A percentile compares a stretch with the other conserved stretches of the same genome.
These are phyloP conservation scores for Nowickia ferox DNA, from an alignment of 2,888 invertebrate genomes.

Conservation along the genomic window DNA sequence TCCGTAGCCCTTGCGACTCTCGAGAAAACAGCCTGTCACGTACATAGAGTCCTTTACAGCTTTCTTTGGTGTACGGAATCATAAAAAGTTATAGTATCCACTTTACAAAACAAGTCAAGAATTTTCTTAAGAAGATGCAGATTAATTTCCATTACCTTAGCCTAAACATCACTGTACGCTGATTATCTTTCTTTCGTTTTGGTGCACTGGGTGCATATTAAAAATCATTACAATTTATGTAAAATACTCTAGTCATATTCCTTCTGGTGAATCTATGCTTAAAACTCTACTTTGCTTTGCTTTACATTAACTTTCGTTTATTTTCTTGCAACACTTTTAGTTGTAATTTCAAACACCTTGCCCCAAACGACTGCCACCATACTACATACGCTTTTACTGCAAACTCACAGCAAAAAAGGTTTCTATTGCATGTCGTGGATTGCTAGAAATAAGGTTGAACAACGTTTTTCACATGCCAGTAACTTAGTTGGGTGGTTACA, in stretches of 20 bases:
- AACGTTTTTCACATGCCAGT: neutral
- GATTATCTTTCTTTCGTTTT: too few relatives aligned
- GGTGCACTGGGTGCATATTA: too few relatives aligned
- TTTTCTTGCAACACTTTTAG: conserved; percentile 23
- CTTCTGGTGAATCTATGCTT: conserved; percentile 14
- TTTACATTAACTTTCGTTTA: neutral
- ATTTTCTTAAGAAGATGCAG: too few relatives aligned
- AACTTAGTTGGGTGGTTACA: neutral
- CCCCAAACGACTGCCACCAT: neutral
- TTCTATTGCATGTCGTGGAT: neutral
- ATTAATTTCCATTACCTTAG: too few relatives aligned
- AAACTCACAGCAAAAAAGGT: neutral
- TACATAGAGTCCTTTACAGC: too few relatives aligned
- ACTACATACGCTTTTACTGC: neutral
- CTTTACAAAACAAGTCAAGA: too few relatives aligned
- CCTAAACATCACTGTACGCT: too few relatives aligned
- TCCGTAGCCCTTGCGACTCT: too few relatives aligned
- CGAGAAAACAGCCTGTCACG: too few relatives aligned
- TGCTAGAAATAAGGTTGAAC: conserved; percentile 19
- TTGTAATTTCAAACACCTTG: conserved; percentile 24
- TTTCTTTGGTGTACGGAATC: too few relatives aligned
- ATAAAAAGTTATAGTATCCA: too few relatives aligned
- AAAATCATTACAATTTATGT: neutral
- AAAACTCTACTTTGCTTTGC: neutral
- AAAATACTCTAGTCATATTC: neutral